phyloP scores from a whole-genome alignment of 2,113 vertebrate genomes.

The Heptranchias perlo region DNA sequence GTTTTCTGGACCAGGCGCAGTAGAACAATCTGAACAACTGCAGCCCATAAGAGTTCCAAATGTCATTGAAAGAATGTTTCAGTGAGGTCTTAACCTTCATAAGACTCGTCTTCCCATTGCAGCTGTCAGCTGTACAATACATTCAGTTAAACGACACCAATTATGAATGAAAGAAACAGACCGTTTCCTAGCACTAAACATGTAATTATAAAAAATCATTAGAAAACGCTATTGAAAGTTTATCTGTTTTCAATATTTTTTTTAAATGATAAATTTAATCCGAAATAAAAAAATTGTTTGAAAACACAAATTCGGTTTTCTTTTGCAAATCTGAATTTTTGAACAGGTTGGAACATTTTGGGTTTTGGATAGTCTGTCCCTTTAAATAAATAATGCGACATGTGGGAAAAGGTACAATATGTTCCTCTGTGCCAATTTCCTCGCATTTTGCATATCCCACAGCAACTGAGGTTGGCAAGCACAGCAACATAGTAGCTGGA shows the following conservation, averaged over 20 bases:
- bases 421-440: background rate
- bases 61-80: background rate
- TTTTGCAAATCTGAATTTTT: background rate
- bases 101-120: background rate
- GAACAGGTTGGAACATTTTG: background rate
- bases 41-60: background rate
- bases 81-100: background rate
- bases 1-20: background rate
- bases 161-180: background rate
- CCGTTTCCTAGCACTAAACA: background rate
- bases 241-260: background rate
- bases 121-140: background rate
- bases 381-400: too few relatives aligned
- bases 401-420: background rate
- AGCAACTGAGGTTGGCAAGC: background rate
- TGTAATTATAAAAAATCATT: background rate
- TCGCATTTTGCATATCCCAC: too few relatives aligned
- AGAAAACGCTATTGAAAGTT: background rate
- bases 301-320: background rate
- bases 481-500: background rate
- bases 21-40: background rate
- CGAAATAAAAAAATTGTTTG: background rate
- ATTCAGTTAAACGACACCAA: background rate
- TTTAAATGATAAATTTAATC: background rate
- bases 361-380: too few relatives aligned